Evolutionary conservation across 2,113 vertebrate genomes (phyloP).

Genomic region (Myrmecobius fasciatus): DNA sequence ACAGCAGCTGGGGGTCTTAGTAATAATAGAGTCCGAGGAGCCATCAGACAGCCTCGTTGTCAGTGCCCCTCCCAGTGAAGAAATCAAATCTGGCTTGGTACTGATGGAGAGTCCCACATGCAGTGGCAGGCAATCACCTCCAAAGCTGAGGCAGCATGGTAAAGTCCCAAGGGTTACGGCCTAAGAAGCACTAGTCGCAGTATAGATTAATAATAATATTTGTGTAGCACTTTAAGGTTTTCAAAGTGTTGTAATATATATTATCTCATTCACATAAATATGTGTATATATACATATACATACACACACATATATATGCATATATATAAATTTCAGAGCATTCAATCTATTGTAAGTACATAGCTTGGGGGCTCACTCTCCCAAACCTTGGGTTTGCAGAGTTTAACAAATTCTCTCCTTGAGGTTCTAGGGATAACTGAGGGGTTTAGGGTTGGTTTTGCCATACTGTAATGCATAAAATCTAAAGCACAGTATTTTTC

Average conservation of each 20-base stretch:
- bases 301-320: background rate
- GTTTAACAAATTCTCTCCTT: background rate
- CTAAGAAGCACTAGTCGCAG: background rate
- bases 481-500: background rate
- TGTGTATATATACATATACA: background rate
- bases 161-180: background rate
- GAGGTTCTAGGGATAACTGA: background rate
- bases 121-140: background rate
- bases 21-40: slow-evolving; percentile 54
- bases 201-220: background rate
- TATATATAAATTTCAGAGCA: background rate
- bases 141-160: background rate
- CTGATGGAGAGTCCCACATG: background rate
- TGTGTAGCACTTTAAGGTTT: background rate
- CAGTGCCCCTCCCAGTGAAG: slow-evolving; percentile 12
- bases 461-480: background rate
- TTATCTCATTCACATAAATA: background rate
- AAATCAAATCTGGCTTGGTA: slow-evolving; percentile 26
- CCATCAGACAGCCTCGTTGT: background rate
- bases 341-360: background rate
- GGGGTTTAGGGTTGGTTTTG: background rate
- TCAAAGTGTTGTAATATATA: background rate
- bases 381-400: background rate
- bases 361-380: background rate
- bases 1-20: slow-evolving; percentile 32